These are phyloP conservation scores for Phocides pigmalion DNA, from an alignment of 1,140 invertebrate genomes.

Conservation along the genomic window DNA sequence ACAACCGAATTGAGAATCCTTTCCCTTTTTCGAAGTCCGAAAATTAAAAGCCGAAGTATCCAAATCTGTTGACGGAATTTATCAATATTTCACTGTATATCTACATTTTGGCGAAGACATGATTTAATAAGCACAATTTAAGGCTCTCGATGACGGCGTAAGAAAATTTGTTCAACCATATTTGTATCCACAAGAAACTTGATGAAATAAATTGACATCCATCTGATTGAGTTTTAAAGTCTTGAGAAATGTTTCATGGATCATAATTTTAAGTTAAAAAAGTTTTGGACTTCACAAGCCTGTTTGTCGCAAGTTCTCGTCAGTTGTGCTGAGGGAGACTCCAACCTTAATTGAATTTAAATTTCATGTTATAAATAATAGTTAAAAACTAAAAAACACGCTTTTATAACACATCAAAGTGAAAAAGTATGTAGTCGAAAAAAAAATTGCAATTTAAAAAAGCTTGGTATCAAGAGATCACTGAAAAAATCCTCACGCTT, in stretches of 20 bases:
- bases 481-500: too few species aligned
- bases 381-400: too few species aligned
- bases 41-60: not conserved
- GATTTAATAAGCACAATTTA: slow-evolving; percentile 11
- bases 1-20: too few species aligned
- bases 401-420: too few species aligned
- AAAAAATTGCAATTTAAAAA: too few species aligned
- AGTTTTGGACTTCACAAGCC: too few species aligned
- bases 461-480: too few species aligned
- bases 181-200: not conserved
- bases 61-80: not conserved
- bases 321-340: too few species aligned
- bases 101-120: slow-evolving; percentile 1
- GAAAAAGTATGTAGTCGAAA: too few species aligned
- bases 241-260: not conserved
- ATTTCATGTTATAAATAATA: too few species aligned
- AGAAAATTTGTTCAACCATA: slow-evolving; percentile 8
- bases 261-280: not conserved
- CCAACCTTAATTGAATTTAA: too few species aligned
- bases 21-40: not conserved
- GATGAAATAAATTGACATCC: not conserved
- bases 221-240: not conserved
- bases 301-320: too few species aligned
- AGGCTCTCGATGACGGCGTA: not conserved
- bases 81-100: not conserved